These are phyloP conservation scores for Alces alces DNA, from an alignment of 2,113 vertebrate species.

Conservation along the genomic window DNA sequence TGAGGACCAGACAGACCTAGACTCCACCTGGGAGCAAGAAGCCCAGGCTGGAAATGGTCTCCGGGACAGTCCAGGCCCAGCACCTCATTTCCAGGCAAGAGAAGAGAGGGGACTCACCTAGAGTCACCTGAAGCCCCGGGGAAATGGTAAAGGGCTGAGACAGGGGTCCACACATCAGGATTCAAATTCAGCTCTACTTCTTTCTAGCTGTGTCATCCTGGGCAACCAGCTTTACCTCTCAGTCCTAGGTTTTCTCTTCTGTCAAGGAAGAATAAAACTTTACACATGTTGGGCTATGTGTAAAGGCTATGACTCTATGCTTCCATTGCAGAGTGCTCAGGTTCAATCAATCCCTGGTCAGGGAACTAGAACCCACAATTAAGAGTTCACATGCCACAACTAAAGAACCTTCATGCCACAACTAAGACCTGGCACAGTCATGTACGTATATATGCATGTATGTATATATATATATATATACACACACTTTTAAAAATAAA, in stretches of 20 bases:
- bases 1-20: not conserved
- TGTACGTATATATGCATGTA: not conserved
- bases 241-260: not conserved
- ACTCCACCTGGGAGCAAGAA: not conserved
- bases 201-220: not conserved
- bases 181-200: not conserved
- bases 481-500: not conserved
- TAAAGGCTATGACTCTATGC: not conserved
- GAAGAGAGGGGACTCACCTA: not conserved
- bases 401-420: too few relatives aligned
- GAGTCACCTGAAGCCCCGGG: not conserved
- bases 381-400: not conserved
- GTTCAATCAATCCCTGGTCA: not conserved
- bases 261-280: not conserved
- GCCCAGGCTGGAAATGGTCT: not conserved
- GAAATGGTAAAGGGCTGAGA: not conserved
- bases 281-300: not conserved
- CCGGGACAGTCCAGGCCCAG: not conserved
- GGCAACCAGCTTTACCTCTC: not conserved
- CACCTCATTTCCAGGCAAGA: not conserved
- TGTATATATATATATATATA: too few relatives aligned
- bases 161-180: not conserved
- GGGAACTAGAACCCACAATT: not conserved
- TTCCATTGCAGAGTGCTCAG: accelerated
- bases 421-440: not conserved